Percentiles rank a stretch among this genome's conserved stretches.
phyloP scores from a whole-genome alignment of 2,113 vertebrate species.

The Callorhinus ursinus region DNA sequence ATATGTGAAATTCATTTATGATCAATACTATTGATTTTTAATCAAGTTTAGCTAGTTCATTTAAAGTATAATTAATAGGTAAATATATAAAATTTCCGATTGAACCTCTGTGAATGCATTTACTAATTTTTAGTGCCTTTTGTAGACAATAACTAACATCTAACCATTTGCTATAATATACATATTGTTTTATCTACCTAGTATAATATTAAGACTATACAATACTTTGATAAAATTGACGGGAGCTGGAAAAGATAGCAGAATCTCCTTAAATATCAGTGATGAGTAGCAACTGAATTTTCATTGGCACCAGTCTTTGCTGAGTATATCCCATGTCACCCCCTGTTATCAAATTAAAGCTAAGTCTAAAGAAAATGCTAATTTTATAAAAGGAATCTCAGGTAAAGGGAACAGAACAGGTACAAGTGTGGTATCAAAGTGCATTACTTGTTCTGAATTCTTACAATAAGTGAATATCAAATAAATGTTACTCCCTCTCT shows the following conservation, averaged over 20 bases:
- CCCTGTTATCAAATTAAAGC: conserved; percentile 73
- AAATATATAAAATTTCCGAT: background rate
- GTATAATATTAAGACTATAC: background rate
- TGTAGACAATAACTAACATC: background rate
- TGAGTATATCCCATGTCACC: conserved; percentile 69
- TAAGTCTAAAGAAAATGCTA: conserved; percentile 72
- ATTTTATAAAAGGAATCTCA: conserved; percentile 71
- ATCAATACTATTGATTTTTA: background rate
- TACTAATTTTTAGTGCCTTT: background rate
- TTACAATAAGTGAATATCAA: conserved; percentile 81
- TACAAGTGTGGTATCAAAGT: conserved; percentile 47
- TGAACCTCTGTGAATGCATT: background rate
- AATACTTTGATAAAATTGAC: conserved; percentile 14
- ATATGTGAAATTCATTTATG: background rate
- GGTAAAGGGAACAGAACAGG: conserved; percentile 67
- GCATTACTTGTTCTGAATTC: conserved; percentile 78
- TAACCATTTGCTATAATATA: background rate
- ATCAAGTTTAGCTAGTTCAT: conserved; percentile 16
- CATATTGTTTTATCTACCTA: background rate
- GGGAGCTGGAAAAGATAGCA: background rate
- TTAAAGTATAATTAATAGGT: background rate
- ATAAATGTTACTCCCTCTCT: conserved; percentile 76
- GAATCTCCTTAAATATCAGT: conserved; percentile 28
- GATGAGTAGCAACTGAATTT: background rate
- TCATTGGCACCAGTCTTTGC: conserved; percentile 37